These are phyloP conservation scores for Takifugu flavidus DNA, from an alignment of 2,113 vertebrate genomes.

Conservation along the genomic window DNA sequence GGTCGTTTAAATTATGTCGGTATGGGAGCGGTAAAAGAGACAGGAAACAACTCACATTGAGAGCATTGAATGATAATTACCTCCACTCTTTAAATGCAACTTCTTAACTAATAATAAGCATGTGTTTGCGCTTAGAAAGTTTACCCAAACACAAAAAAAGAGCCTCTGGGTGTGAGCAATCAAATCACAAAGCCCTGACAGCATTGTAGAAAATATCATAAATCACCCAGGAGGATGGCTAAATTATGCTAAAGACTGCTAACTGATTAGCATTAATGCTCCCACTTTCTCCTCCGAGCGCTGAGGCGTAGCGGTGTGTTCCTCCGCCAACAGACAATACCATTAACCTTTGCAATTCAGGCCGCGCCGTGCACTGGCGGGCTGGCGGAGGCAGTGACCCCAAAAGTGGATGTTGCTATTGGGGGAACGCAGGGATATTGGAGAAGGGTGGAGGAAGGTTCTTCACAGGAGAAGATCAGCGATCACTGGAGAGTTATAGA, in stretches of 20 bases:
- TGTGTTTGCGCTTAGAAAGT: neutral
- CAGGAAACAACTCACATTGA: neutral
- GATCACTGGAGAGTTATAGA: constrained; percentile 86
- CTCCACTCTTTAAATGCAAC: too few relatives aligned
- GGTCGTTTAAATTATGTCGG: too few relatives aligned
- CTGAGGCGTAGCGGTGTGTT: constrained; percentile 74
- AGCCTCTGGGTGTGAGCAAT: constrained; percentile 57
- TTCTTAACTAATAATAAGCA: too few relatives aligned
- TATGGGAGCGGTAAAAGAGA: too few relatives aligned
- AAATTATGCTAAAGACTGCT: constrained; percentile 75
- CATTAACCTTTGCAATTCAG: constrained; percentile 99
- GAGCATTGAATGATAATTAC: too few relatives aligned
- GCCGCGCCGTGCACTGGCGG: constrained; percentile 78
- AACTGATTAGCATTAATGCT: constrained; percentile 75
- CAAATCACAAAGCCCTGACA: constrained; percentile 55
- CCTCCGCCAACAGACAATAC: constrained; percentile 88
- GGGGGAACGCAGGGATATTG: constrained; percentile 69
- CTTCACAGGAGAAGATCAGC: constrained; percentile 74
- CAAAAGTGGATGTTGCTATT: constrained; percentile 89
- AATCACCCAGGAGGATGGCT: constrained; percentile 65
- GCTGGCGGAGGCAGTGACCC: constrained; percentile 90
- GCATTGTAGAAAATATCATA: constrained; percentile 57
- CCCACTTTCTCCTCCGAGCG: constrained; percentile 73
- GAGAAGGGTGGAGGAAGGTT: constrained; percentile 57
- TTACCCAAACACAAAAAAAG: constrained; percentile 9